Base-by-base conservation (phyloP, 1,140 invertebrate species). In the Cheumatopsyche charites region DNA sequence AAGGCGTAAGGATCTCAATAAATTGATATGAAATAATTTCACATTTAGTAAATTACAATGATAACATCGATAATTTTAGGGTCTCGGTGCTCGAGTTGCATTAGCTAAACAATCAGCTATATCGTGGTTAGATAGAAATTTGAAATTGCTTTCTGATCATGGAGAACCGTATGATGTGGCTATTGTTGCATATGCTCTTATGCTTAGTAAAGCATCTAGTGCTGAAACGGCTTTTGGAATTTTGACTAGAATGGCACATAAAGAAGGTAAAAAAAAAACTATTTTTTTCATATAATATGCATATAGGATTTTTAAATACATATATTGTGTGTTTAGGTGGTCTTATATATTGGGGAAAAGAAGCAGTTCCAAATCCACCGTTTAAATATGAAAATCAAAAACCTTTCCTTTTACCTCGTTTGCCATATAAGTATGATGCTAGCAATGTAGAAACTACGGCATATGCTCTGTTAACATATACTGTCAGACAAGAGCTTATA, bases 401-500 rank as follows among this genome's bases (percentile, higher is more conserved):
- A 78, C 93, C 92, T 0, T 97, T 96, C 85, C 82, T 92, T 0
- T 78, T 96, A n/a, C 94, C 96, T 0, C 87, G 96, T 0, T 81
- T 96, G 67, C 92, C 93, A 0, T 93, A 94, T 78, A 89, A 89
- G 75, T 96, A 94, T 79, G 96, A 98, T 82, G 90, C 93, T 0
- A 90, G 92, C 76, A 97, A 98, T 79, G 93, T 98, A 26, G 95
- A 96, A 79, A 90, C 95, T 0, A 98, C 96, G 0, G 92, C 95
- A 0, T 98, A 97, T 79, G 96, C 92, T 1, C 82, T 98, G n/a
- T 80, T 98, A 73, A 91, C 94, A 0, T 94, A 96, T 79, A 92
- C 94, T 47, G 90, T 90, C 11, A 84, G 92, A 13, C 92, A 95
- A 78, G 93, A 95, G 73, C 85, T 91, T 71, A 87, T 90, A 63